Base-by-base conservation (phyloP, 2,888 invertebrate species). In the Kuschelorhynchus macadamiae region DNA sequence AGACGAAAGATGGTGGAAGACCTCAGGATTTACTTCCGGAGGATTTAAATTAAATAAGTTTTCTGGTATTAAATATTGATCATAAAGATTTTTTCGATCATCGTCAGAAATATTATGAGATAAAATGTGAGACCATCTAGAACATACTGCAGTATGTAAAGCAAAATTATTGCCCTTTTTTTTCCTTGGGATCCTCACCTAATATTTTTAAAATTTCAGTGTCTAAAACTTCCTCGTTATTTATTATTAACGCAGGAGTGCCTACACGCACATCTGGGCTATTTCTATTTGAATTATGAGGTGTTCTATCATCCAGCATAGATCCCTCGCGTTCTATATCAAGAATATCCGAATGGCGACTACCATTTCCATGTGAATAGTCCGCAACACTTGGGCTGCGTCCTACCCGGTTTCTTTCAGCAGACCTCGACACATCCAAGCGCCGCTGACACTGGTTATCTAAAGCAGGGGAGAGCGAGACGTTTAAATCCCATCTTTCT, bases 41-140 rank as follows among this genome's bases (percentile, higher is more conserved):
- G 41, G 41, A 41, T 41, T 41, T 41, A 41, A 41, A 11, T 8
- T 41, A 16, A 14, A 1, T 14, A 41, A 41, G 17, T 41, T 41
- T 41, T 41, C 12, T 12, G 41, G 41, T 14, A 41, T 41, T 14
- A 16, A 8, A 11, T 41, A 41, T 41, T 41, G 41, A 8, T 14
- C 41, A 14, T 41, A 41, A 12, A 41, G 14, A 14, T 25, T 25
- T 25, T 25, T 25, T 7, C 25, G 25, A 25, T 25, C 25, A 25
- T 25, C 25, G 25, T 25, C 25, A 25, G 25, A 25, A 25, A 25
- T 25, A 25, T 25, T 25, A 25, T 25, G 25, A 25, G 25, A 25
- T 9, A 47, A 47, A 47, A 47, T 47, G 20, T 47, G 20, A 47
- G 47, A 47, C 47, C 47, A 47, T 47, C 47, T 47, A 47, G 47